These are phyloP conservation scores for Drosophila kuntzei DNA, from an alignment of 2,888 invertebrate genomes.

Conservation along the genomic window DNA sequence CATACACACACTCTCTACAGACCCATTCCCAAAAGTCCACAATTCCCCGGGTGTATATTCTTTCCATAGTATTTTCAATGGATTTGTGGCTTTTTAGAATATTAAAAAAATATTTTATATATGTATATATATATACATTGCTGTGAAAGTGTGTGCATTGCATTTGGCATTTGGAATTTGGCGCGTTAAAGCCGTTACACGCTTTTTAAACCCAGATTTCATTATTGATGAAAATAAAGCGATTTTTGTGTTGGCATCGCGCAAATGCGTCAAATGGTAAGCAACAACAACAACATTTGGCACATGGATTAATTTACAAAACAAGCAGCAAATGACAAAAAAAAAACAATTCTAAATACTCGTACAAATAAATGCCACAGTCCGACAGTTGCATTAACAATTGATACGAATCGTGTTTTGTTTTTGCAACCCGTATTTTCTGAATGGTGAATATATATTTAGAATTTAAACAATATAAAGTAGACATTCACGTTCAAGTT, in stretches of 20 bases:
- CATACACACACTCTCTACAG: neutral
- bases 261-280: conserved; percentile 50
- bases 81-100: conserved; percentile 77
- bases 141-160: conserved; percentile 4
- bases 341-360: conserved; percentile 27
- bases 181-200: conserved; percentile 63
- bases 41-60: conserved; percentile 41
- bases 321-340: conserved; percentile 31
- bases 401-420: conserved; percentile 29
- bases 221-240: conserved; percentile 76
- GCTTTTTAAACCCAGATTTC: conserved; percentile 74
- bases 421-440: conserved; percentile 6
- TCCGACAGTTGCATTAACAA: conserved; percentile 40
- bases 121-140: neutral
- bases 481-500: conserved; percentile 32
- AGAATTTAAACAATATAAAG: conserved; percentile 5
- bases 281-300: conserved; percentile 34
- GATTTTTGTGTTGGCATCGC: conserved; percentile 31
- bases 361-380: conserved; percentile 40
- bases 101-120: conserved; percentile 68
- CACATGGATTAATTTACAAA: conserved; percentile 45
- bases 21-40: conserved; percentile 23
- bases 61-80: conserved; percentile 56
- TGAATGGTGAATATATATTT: conserved; percentile 10
- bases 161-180: conserved; percentile 52